Evolutionary conservation across 2,888 invertebrate species (phyloP).

Genomic region (Pemphredon lugubris): DNA sequence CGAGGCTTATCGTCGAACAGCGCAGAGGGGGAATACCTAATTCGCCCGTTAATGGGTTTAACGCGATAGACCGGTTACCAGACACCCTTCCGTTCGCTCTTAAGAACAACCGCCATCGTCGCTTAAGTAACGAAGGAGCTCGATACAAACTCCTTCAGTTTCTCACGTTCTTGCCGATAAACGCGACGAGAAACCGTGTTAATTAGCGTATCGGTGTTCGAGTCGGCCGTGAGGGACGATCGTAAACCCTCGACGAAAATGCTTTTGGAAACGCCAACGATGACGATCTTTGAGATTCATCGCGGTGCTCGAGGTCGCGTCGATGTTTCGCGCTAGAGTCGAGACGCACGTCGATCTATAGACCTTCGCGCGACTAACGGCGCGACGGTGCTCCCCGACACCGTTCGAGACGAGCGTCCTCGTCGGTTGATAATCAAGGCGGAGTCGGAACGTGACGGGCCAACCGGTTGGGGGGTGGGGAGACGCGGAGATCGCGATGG

Average conservation of each 20-base stretch:
- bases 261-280: too few relatives aligned
- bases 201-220: too few relatives aligned
- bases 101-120: constrained; percentile 8
- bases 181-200: too few relatives aligned
- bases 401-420: constrained; percentile 28
- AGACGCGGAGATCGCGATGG: not conserved
- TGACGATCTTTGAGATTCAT: too few relatives aligned
- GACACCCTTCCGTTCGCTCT: not conserved
- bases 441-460: constrained; percentile 11
- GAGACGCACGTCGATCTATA: too few relatives aligned
- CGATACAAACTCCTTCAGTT: not conserved
- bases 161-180: not conserved
- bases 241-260: too few relatives aligned
- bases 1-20: constrained; percentile 30
- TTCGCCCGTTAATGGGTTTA: constrained; percentile 44
- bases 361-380: too few relatives aligned
- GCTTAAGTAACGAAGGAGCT: not conserved
- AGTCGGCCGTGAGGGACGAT: too few relatives aligned
- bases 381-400: not conserved
- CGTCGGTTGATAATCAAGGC: constrained; percentile 37
- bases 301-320: too few relatives aligned
- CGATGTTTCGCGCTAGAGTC: too few relatives aligned
- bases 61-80: constrained; percentile 5
- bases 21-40: constrained; percentile 44
- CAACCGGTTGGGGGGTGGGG: not conserved